These are phyloP conservation scores for Esperia sulphurella DNA, from an alignment of 2,888 invertebrate genomes.

Conservation along the genomic window DNA sequence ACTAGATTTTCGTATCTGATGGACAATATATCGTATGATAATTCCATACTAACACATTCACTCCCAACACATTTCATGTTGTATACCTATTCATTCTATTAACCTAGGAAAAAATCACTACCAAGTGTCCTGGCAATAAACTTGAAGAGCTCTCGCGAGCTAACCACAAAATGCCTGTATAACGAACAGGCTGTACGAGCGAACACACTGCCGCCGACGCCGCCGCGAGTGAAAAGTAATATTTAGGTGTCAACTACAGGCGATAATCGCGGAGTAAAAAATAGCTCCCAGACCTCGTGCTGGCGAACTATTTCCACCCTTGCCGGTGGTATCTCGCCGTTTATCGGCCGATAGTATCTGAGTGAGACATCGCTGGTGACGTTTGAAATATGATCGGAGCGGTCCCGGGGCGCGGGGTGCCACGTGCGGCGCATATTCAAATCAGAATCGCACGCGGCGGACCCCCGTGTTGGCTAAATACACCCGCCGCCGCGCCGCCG, in stretches of 20 bases:
- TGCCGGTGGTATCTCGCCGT: conserved; percentile 63
- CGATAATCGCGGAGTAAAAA: conserved; percentile 77
- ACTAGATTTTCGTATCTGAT: no score
- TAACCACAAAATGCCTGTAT: conserved; percentile 61
- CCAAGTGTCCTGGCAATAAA: conserved; percentile 60
- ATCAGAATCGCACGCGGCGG: conserved; percentile 75
- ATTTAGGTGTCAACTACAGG: conserved; percentile 77
- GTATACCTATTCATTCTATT: conserved; percentile 24
- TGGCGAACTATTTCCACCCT: conserved; percentile 70
- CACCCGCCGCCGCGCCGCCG: conserved; percentile 59
- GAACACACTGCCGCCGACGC: no score
- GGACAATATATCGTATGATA: no score
- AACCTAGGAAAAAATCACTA: conserved; percentile 36
- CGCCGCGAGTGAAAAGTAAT: conserved; percentile 71
- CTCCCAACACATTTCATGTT: neutral
- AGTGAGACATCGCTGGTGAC: conserved; percentile 79
- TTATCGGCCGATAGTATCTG: conserved; percentile 77
- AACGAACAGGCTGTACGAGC: conserved; percentile 33
- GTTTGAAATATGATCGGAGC: conserved; percentile 78
- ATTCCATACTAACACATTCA: neutral
- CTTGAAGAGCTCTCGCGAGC: conserved; percentile 52
- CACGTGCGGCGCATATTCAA: conserved; percentile 79
- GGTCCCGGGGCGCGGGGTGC: conserved; percentile 68
- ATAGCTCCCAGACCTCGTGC: conserved; percentile 50
- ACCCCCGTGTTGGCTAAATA: conserved; percentile 80